Conservation (phyloP, 2,113 vertebrate genomes). For the Etia nguti region DNA sequence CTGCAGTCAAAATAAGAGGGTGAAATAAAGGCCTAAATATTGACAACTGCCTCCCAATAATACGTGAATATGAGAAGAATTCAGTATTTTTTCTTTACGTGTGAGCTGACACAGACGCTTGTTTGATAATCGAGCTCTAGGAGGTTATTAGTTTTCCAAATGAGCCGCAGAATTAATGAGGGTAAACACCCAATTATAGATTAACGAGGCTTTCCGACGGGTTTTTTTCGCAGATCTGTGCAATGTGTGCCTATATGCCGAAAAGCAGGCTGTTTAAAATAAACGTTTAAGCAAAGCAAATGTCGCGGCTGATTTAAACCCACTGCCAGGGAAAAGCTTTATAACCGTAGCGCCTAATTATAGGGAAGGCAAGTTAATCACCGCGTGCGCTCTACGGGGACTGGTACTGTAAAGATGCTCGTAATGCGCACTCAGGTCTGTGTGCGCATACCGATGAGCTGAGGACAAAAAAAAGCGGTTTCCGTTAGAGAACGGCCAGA, state of each 20-base stretch:
- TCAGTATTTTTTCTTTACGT: not conserved
- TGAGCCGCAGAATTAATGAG: not conserved
- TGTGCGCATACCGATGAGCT: constrained; percentile 11
- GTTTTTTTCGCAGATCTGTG: not conserved
- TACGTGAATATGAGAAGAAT: not conserved
- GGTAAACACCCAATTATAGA: not conserved
- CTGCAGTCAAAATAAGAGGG: not conserved
- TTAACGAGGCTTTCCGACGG: not conserved
- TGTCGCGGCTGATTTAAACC: not conserved
- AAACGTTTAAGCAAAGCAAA: not conserved
- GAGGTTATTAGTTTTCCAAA: not conserved
- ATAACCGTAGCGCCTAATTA: not conserved
- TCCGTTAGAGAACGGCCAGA: not conserved
- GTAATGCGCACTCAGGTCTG: not conserved
- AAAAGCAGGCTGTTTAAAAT: not conserved
- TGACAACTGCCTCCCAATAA: not conserved
- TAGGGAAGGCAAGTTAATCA: not conserved
- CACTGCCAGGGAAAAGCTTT: not conserved
- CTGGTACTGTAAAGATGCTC: not conserved
- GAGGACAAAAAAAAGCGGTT: not conserved
- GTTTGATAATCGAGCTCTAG: not conserved
- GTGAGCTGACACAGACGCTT: not conserved
- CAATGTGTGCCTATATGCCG: not conserved
- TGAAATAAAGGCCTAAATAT: not conserved
- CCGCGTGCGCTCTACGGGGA: not conserved